Evolutionary conservation across 1,140 invertebrate genomes (phyloP).

Genomic region (Pseudomyrmex concolor): DNA sequence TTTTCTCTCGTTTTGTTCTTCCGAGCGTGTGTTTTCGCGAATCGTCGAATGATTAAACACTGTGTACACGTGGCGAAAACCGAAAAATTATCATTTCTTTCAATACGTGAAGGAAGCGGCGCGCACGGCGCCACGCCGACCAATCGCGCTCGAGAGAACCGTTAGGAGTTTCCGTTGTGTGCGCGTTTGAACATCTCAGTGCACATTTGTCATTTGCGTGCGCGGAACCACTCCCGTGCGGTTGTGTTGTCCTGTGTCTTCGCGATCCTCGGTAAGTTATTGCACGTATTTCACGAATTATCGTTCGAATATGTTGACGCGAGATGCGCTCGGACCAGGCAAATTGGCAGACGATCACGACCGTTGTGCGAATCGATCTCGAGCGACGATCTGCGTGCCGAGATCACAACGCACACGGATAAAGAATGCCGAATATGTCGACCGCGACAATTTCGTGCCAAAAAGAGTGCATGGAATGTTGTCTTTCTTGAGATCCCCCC

Average conservation of each 20-base stretch:
- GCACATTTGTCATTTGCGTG: conserved; percentile 75
- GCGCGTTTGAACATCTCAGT: conserved; percentile 72
- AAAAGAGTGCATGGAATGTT: conserved; percentile 69
- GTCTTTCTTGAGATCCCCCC: conserved; percentile 30
- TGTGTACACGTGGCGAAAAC: conserved; percentile 24
- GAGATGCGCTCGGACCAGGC: neutral
- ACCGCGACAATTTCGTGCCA: conserved; percentile 60
- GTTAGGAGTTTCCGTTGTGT: conserved; percentile 75
- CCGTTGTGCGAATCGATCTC: neutral
- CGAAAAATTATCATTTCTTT: neutral
- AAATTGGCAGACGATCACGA: neutral
- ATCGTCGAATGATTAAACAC: neutral
- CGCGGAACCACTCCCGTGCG: conserved; percentile 74
- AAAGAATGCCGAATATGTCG: conserved; percentile 70
- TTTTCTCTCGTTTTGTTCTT: neutral
- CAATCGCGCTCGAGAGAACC: conserved; percentile 66
- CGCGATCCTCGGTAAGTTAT: conserved; percentile 60
- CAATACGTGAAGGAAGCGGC: neutral
- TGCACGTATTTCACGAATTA: neutral
- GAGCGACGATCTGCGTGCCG: neutral
- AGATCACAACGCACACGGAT: conserved; percentile 26
- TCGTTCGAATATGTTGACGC: too few relatives aligned
- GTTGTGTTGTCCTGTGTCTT: conserved; percentile 60
- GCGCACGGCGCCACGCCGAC: conserved; percentile 25
- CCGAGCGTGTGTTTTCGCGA: too few relatives aligned